Evolutionary conservation across 2,113 vertebrate genomes (phyloP), one percentile per base, ranked within the genome.

Genomic region (Nothocercus nigrocapillus): DNA sequence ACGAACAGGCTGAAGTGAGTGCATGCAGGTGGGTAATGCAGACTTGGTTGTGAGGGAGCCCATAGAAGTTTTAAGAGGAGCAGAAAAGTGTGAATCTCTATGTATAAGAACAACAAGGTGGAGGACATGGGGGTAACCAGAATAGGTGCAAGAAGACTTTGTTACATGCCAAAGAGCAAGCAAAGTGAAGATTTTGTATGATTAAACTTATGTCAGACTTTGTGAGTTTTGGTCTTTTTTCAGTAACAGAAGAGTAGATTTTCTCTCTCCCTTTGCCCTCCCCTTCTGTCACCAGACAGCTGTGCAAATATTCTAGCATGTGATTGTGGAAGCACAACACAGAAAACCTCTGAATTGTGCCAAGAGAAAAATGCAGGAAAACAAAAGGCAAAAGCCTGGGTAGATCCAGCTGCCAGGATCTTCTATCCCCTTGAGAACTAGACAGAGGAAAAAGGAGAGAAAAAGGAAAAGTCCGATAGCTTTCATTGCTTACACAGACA

Each of bases 231-330:
- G 49, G 49, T 19, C 32, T 49, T 83, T 92, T 92, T 86, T 74
- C 87, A 89, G 47, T 75, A 94, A 93, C 21, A 22, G 42, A 68
- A 81, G 88, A 94, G 11, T 36, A 32, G 62, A 80, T 69, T 91
- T 82, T 94, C 56, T 74, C 80, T 94, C 53, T 73, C n/a, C 61
- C 53, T 63, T 45, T 13, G 49, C 85, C 58, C 49, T 66, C 51
- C 16, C 42, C 85, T 79, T 94, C 83, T 88, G 24, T 75, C 96
- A 79, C 68, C 75, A 84, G 54, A 78, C 97, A 98, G 95, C 97
- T 98, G 97, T 96, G 93, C 95, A 97, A 97, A 98, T 97, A 96
- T 93, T 90, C 91, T 73, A 92, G 89, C 97, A 92, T 54, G 89
- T 92, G 97, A 96, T 61, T 92, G 79, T 90, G 86, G 95, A 92